Base-by-base conservation (phyloP, 2,113 vertebrate species). In the Tragelaphus buxtoni region DNA sequence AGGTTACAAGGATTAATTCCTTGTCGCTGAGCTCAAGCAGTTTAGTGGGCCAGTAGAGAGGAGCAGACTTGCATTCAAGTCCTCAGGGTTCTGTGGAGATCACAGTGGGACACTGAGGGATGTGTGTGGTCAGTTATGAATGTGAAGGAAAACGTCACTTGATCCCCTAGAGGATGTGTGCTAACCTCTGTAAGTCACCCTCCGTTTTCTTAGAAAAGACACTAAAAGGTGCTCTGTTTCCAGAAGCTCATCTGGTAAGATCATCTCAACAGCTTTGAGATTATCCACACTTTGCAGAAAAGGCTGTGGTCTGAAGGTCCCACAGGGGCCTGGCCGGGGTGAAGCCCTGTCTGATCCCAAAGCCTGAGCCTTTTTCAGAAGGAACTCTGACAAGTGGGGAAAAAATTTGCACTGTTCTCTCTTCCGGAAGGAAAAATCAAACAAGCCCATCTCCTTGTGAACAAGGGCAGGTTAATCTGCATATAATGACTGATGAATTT, bases 401-500 rank as follows among this genome's bases (percentile, higher is more conserved):
- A 47, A 82, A 45, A 63, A 56, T 4, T 1, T 32, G 13, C 32
- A 95, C 63, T 16, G 30, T 79, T 56, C n/a, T 95, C 39, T 87
- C 39, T 83, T 93, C 39, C 30, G 56, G 74, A 83, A 95, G n/a
- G 16, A 93, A 56, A 88, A 65, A 51, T n/a, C 14, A 56, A 90
- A 91, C 28, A 79, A 91, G 39, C 60, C 22, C 61, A 61, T 60
- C 69, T 88, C 92, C 63, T 53, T 87, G 81, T 84, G 84, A 92
- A 88, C 87, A 42, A 35, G 26, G 84, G 60, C 89, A 92, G 93
- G 80, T 95, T 96, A 87, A 97, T 97, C 97, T 97, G 95, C 96
- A 95, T 92, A 82, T 94, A 89, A 96, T 96, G 92, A 95, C 74
- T 95, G 94, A 17, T 60, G 96, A 95, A 96, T 97, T 96, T 85